Base-by-base conservation (phyloP, 1,140 invertebrate genomes). In the Tetramorium alpestre region DNA sequence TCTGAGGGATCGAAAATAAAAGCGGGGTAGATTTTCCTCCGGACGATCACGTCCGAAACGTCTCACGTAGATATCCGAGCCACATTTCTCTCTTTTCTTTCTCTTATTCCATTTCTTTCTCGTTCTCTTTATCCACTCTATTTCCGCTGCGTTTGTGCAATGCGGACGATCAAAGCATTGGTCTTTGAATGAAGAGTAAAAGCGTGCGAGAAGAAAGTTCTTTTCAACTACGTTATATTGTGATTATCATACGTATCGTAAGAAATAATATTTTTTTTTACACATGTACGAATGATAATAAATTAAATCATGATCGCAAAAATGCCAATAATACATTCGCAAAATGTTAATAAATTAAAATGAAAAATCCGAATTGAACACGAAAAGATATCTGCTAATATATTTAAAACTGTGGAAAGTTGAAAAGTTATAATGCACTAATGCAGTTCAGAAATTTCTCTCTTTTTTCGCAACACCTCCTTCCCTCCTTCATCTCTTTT, bases 41-140 rank as follows among this genome's bases (percentile, higher is more conserved):
- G 41, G 73, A 69, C 64, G 64, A 70, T 60, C 70, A 65, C 89
- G 88, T 89, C 85, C 81, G 76, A 91, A 88, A 67, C 75, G 86
- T 62, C 76, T 91, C 88, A 70, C 88, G 88, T 88, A 80, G 64
- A 33, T 84, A 58, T 64, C 75, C 67, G 41, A 10, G 22, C 44
- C 13, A 41, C 16, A 44, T 47, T 70, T 41, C 13, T 49, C 10
- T 16, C 33, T 51, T 60, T 44, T 49, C n/a, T 22, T 13, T 65
- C 62, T 38, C 3, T 64, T 47, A 28, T 18, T 44, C 16, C 41
- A 47, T 16, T 67, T 64, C 49, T 62, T 38, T 3, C 41, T 8
- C 25, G 8, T 44, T 28, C 65, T 60, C 7, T 38, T 33, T 18
- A 28, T 89, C 28, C 13, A 51, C 47, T 13, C 33, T 70, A 25